Evolutionary conservation across 2,113 vertebrate genomes (phyloP).

Genomic region (Prolemur simus): DNA sequence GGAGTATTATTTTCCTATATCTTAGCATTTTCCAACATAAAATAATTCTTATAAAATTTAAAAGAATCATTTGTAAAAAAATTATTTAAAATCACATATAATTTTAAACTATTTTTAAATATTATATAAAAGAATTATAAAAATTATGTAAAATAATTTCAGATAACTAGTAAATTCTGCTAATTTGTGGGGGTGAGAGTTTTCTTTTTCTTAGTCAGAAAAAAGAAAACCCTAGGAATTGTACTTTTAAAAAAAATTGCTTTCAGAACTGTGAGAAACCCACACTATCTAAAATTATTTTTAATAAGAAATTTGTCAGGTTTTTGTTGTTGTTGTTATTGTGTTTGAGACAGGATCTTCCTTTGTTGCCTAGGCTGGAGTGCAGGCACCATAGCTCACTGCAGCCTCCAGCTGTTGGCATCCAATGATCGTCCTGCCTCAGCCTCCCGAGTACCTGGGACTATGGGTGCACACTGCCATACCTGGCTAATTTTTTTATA

Average conservation of each 20-base stretch:
- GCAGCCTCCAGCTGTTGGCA: no score
- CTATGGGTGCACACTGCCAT: no score
- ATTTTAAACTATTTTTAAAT: neutral
- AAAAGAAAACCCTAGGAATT: neutral
- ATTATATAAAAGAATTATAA: neutral
- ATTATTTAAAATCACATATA: neutral
- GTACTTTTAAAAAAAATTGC: neutral
- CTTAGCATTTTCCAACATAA: neutral
- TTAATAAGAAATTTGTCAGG: neutral
- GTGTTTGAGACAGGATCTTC: no score
- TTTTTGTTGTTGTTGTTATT: neutral
- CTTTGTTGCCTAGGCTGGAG: no score
- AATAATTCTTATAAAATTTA: neutral
- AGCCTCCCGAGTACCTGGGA: no score
- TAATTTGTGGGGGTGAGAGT: neutral
- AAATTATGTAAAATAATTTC: constrained; percentile 36
- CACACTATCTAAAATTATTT: neutral
- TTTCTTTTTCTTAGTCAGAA: neutral
- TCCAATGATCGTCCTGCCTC: no score
- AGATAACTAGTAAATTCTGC: neutral
- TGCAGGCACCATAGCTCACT: no score
- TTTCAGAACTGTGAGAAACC: neutral
- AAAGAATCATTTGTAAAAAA: neutral
- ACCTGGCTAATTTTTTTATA: no score
- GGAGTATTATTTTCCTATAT: neutral